Evolutionary conservation across 2,113 vertebrate genomes (phyloP).

Genomic region (Redunca redunca): DNA sequence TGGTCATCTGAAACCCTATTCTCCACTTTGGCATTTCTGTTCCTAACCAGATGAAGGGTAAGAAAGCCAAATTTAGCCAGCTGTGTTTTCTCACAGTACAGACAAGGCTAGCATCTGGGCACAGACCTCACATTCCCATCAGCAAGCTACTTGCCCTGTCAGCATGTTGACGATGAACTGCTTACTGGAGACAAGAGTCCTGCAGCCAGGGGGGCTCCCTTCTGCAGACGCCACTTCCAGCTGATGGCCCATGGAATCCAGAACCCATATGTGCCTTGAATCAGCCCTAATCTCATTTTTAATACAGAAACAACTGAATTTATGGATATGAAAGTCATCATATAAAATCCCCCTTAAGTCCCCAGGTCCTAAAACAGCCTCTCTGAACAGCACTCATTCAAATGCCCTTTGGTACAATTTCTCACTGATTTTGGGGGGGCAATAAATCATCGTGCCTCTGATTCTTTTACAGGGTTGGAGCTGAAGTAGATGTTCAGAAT

Average conservation of each 20-base stretch:
- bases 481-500: not conserved
- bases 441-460: not conserved
- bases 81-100: constrained; percentile 30
- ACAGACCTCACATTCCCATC: constrained; percentile 26
- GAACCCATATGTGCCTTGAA: not conserved
- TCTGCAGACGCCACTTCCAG: not conserved
- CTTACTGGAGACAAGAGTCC: not conserved
- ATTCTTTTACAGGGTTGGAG: not conserved
- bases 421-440: not conserved
- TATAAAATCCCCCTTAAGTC: not conserved
- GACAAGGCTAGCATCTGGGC: not conserved
- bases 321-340: not conserved
- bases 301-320: not conserved
- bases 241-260: not conserved
- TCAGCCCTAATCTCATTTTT: not conserved
- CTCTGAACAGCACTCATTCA: not conserved
- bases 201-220: not conserved
- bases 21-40: not conserved
- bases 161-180: not conserved
- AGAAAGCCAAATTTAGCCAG: constrained; percentile 22
- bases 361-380: not conserved
- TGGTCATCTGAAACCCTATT: not conserved
- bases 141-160: not conserved
- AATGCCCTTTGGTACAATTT: not conserved
- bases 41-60: not conserved